A percentile compares a stretch with the other conserved stretches of the same genome.
Evolutionary conservation across 2,888 invertebrate species (phyloP).

Genomic region (Mesopsocus fuscifrons): DNA sequence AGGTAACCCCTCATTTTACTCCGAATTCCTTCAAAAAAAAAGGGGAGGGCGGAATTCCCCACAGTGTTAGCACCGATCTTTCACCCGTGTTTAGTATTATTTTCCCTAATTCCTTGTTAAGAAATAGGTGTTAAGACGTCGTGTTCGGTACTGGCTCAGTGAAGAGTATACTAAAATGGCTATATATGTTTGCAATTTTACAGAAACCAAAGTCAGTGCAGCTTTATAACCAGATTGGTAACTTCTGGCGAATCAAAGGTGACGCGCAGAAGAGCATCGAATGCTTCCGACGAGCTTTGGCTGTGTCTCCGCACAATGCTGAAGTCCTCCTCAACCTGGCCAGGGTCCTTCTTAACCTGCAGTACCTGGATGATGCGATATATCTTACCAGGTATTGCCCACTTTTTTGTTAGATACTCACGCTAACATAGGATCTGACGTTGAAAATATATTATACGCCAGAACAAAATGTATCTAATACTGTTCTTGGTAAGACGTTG

Average conservation of each 20-base stretch:
- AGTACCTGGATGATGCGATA: slow-evolving; percentile 79
- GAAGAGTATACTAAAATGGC: no score
- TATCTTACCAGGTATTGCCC: slow-evolving; percentile 51
- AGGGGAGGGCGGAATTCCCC: no score
- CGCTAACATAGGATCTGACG: no score
- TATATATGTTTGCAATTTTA: no score
- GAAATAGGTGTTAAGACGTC: no score
- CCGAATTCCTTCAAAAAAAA: no score
- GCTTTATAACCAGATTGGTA: slow-evolving; percentile 77
- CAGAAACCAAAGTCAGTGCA: slow-evolving; percentile 66
- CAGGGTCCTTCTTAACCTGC: slow-evolving; percentile 63
- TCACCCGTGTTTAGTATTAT: neutral
- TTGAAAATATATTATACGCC: no score
- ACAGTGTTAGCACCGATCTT: neutral
- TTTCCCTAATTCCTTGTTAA: neutral
- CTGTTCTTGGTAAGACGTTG: no score
- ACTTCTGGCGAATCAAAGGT: slow-evolving; percentile 80
- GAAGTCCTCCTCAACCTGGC: slow-evolving; percentile 72
- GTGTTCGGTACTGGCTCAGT: no score
- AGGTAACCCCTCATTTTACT: slow-evolving; percentile 27
- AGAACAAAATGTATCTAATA: no score
- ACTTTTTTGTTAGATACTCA: no score
- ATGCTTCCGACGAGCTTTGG: slow-evolving; percentile 69
- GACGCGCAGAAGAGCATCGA: slow-evolving; percentile 74
- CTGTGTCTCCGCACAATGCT: slow-evolving; percentile 70